Evolutionary conservation across 2,113 vertebrate species (phyloP), one percentile per base, ranked within the genome.

Genomic region (Catharus minimus): DNA sequence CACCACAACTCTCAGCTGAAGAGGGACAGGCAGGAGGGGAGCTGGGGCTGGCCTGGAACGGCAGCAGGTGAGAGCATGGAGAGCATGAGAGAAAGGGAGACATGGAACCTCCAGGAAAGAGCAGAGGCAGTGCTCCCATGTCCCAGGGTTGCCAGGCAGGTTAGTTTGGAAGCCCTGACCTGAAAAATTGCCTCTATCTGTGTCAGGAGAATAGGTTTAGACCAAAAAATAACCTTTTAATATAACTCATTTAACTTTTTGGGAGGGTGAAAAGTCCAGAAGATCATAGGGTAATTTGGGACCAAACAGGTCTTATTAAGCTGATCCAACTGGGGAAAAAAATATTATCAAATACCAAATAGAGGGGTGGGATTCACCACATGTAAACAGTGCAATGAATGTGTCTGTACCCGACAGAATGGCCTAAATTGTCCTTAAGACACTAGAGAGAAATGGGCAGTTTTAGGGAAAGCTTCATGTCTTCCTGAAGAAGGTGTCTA

Each of bases 381-480:
- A 73, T 57, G 69, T 39, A 78, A 73, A 75, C 41, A 72, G 61
- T 1, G 4, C 41, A 50, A 15, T 24, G 19, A 57, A 73, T 2
- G 6, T 6, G 24, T 33, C 66, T 82, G 46, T 27, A 36, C 46
- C 86, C 4, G 26, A 55, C 61, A 89, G 73, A 91, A 82, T 26
- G 43, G 43, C 46, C 50, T 82, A 50, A 89, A 82, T 38, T 55
- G 55, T 82, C 69, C 43, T 75, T 67, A 84, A 89, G 78, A 61
- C 62, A 50, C 78, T 65, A n/a, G 66, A 90, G 84, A 93, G 84
- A 90, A 92, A 95, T 24, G 68, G 62, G 58, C 26, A 79, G 55
- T 85, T 95, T 95, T 89, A 87, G 50, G 33, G 16, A 85, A 87
- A 92, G 78, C 89, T 94, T 89, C 82, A 24, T 91, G 84, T 93